phyloP scores from a whole-genome alignment of 2,797 vertebrate genomes.

The Enteromius thamalakanensis region DNA sequence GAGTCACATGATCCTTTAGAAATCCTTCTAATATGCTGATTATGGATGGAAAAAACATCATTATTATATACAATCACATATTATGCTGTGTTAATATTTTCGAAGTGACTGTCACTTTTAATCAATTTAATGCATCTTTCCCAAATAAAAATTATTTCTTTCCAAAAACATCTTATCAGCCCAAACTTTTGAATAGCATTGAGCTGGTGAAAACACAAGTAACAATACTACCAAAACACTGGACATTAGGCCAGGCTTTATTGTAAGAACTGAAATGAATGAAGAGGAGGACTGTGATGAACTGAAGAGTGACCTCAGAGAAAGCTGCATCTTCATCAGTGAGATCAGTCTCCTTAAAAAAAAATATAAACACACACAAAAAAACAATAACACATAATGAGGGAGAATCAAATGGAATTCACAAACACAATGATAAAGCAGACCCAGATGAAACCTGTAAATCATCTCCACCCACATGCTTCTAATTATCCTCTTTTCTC shows the following conservation, averaged over 20 bases:
- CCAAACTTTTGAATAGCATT: neutral
- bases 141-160: neutral
- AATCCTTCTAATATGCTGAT: neutral
- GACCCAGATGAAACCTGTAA: neutral
- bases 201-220: neutral
- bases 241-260: neutral
- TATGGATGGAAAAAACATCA: neutral
- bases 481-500: neutral
- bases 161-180: neutral
- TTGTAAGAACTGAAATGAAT: neutral
- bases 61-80: neutral
- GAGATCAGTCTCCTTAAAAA: constrained; percentile 58
- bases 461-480: neutral
- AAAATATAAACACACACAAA: constrained; percentile 17
- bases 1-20: too few species aligned
- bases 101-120: neutral
- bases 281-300: constrained; percentile 22
- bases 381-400: constrained; percentile 17
- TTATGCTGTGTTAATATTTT: neutral
- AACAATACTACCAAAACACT: neutral
- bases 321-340: constrained; percentile 61
- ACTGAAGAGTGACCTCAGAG: constrained; percentile 60
- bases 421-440: neutral
- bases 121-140: neutral
- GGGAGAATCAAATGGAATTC: neutral